These are phyloP conservation scores for Drosophila littoralis DNA, from an alignment of 1,140 invertebrate species.

Conservation along the genomic window DNA sequence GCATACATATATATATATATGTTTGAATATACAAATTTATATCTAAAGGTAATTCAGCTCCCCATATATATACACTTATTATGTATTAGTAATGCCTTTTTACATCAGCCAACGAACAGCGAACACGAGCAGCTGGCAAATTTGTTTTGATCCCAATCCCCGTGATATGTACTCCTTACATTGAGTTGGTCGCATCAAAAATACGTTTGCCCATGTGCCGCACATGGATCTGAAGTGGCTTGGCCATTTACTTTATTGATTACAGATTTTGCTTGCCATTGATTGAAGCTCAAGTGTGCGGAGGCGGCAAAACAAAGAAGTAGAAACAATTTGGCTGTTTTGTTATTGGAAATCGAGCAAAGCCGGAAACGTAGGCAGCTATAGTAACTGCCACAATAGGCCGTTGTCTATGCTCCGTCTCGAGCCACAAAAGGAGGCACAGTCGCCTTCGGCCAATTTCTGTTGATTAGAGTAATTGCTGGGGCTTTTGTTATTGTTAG, in stretches of 20 bases:
- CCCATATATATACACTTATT: background rate
- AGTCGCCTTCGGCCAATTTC: conserved; percentile 28
- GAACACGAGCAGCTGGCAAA: no score
- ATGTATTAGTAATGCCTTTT: background rate
- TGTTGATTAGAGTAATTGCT: conserved; percentile 55
- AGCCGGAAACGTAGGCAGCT: conserved; percentile 14
- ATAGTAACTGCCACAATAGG: conserved; percentile 38
- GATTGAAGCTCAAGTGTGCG: conserved; percentile 46
- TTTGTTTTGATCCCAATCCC: background rate
- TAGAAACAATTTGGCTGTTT: conserved; percentile 27
- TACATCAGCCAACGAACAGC: background rate
- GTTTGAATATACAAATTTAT: no score
- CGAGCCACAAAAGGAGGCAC: background rate
- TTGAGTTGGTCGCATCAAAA: conserved; percentile 36
- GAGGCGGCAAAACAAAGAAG: conserved; percentile 19
- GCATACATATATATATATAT: no score
- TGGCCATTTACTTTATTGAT: conserved; percentile 77
- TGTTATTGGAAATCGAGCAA: background rate
- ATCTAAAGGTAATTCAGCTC: no score
- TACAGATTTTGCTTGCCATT: conserved; percentile 53
- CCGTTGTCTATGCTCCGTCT: conserved; percentile 18
- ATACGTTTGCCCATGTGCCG: conserved; percentile 43
- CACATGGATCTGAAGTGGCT: conserved; percentile 56
- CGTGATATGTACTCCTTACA: conserved; percentile 7
- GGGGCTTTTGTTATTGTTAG: conserved; percentile 24